phyloP scores from a whole-genome alignment of 2,888 invertebrate genomes.

The Campoletis raptor region DNA sequence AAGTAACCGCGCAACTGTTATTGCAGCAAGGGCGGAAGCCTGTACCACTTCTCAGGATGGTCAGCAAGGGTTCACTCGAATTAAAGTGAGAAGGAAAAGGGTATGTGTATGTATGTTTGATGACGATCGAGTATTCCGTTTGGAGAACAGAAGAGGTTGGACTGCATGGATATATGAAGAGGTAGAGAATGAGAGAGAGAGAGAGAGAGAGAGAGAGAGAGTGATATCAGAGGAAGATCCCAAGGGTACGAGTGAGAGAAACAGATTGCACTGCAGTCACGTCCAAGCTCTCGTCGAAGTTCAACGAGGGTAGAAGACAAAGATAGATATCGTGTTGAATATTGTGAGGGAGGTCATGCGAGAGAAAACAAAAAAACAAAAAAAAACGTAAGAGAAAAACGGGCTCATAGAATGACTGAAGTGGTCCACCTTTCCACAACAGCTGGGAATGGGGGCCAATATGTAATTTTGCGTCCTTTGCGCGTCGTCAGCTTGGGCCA shows the following conservation, averaged over 20 bases:
- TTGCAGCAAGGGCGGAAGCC: slow-evolving; percentile 10
- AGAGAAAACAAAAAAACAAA: not conserved
- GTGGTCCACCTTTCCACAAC: slow-evolving; percentile 64
- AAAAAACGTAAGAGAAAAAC: slow-evolving; percentile 15
- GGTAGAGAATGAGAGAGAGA: slow-evolving; percentile 43
- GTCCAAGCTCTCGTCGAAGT: slow-evolving; percentile 44
- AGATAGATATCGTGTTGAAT: slow-evolving; percentile 65
- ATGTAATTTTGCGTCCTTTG: slow-evolving; percentile 70
- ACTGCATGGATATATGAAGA: slow-evolving; percentile 56
- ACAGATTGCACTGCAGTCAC: slow-evolving; percentile 48
- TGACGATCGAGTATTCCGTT: slow-evolving; percentile 83
- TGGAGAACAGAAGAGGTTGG: slow-evolving; percentile 74
- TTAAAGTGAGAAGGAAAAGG: slow-evolving; percentile 80
- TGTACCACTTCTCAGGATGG: slow-evolving; percentile 1
- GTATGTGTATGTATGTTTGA: slow-evolving; percentile 82
- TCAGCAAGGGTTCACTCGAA: slow-evolving; percentile 70
- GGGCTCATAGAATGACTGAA: slow-evolving; percentile 43
- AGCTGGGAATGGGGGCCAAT: slow-evolving; percentile 59
- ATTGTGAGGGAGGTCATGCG: slow-evolving; percentile 56
- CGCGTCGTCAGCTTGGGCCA: slow-evolving; percentile 6
- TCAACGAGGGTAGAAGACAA: slow-evolving; percentile 38
- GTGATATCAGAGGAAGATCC: slow-evolving; percentile 31
- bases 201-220: no score
- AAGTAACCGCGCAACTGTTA: slow-evolving; percentile 13
- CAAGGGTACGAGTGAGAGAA: slow-evolving; percentile 44